Conservation (phyloP, 2,888 invertebrate species). For the Stenotaenia linearis region DNA sequence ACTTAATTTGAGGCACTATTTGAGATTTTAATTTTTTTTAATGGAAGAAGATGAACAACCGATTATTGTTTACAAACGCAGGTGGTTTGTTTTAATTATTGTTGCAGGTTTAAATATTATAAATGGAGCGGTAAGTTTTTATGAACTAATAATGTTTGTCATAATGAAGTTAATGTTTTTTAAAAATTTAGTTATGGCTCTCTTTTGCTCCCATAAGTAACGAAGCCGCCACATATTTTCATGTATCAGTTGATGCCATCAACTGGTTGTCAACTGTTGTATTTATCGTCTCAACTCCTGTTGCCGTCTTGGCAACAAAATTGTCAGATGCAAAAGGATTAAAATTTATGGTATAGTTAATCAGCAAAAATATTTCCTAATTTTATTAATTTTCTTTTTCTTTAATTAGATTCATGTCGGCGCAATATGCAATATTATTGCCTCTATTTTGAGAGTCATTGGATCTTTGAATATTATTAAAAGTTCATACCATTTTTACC, state of each 20-base stretch:
- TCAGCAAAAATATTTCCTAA: background rate
- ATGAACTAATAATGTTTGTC: no score
- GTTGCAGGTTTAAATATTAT: constrained; percentile 26
- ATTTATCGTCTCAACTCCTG: constrained; percentile 28
- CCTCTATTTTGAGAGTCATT: background rate
- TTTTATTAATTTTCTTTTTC: background rate
- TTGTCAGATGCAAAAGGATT: constrained; percentile 29
- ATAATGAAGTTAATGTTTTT: no score
- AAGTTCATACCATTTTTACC: constrained; percentile 39
- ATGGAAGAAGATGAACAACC: background rate
- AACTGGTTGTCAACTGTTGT: constrained; percentile 32
- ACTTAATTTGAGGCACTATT: background rate
- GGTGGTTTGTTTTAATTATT: constrained; percentile 30
- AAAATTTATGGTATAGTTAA: background rate
- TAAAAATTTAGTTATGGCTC: constrained; percentile 27
- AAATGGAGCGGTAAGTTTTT: constrained; percentile 24
- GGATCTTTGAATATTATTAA: background rate
- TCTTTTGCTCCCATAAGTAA: constrained; percentile 28
- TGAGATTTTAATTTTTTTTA: background rate
- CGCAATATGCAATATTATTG: constrained; percentile 14
- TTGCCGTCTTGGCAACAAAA: constrained; percentile 27
- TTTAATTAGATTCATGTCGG: constrained; percentile 15
- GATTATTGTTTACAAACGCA: background rate
- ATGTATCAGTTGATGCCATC: background rate
- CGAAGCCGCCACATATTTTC: constrained; percentile 24